These are phyloP conservation scores for Pteruthius melanotis DNA, from an alignment of 2,113 vertebrate genomes.

Conservation along the genomic window DNA sequence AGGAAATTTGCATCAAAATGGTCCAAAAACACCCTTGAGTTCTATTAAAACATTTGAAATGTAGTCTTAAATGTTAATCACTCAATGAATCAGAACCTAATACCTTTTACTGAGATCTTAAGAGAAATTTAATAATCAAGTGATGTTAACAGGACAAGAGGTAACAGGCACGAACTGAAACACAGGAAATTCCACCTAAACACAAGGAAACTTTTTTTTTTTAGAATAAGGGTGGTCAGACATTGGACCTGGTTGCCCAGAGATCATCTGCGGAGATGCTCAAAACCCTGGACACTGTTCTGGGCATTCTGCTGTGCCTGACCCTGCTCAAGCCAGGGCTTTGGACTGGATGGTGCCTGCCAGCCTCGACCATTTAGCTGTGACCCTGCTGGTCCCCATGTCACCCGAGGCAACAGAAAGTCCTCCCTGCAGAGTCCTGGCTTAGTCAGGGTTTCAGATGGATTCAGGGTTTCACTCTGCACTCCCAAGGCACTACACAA, in stretches of 20 bases:
- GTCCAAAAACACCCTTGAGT: not conserved
- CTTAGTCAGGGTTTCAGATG: not conserved
- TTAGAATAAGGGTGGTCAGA: not conserved
- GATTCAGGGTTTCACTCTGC: not conserved
- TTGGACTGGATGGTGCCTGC: not conserved
- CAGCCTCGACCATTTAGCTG: not conserved
- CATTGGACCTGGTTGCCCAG: not conserved
- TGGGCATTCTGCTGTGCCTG: not conserved
- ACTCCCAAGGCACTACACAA: not conserved
- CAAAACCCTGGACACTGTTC: not conserved
- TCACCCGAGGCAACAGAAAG: not conserved
- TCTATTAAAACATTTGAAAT: not conserved
- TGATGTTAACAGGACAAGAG: not conserved
- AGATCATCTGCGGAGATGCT: not conserved
- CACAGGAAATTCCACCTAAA: not conserved
- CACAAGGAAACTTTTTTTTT: not conserved
- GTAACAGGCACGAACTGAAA: not conserved
- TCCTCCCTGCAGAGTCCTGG: not conserved
- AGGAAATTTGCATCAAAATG: not conserved
- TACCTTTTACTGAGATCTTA: not conserved
- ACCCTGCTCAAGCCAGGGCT: rapidly evolving
- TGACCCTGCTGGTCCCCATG: not conserved
- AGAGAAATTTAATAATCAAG: not conserved
- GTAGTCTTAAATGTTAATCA: not conserved
- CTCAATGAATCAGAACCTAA: not conserved